A percentile compares a stretch with the other conserved stretches of the same genome.
Conservation (phyloP, 2,888 invertebrate species). For the Amorpha juglandis region DNA sequence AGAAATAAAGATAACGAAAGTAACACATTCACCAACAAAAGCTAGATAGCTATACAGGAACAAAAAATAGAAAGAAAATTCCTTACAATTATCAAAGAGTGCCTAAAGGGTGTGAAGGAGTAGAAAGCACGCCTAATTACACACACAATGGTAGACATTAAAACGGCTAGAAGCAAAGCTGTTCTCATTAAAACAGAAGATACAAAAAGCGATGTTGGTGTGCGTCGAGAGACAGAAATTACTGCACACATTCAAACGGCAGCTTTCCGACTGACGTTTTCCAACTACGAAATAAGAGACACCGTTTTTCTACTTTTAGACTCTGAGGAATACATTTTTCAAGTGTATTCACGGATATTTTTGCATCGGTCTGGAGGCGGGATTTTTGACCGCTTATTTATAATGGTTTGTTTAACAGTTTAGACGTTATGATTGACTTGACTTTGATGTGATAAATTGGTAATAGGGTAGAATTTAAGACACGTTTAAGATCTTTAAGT, state of each 20-base stretch:
- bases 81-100: slow-evolving; percentile 23
- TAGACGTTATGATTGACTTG: too few relatives aligned
- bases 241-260: slow-evolving; percentile 22
- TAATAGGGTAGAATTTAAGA: too few relatives aligned
- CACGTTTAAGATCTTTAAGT: too few relatives aligned
- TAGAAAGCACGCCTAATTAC: slow-evolving; percentile 43
- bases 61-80: slow-evolving; percentile 20
- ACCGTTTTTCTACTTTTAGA: slow-evolving; percentile 3
- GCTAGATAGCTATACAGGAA: slow-evolving; percentile 9
- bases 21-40: slow-evolving; percentile 19
- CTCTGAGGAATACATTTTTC: background rate
- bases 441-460: background rate
- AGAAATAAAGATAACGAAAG: background rate
- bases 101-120: slow-evolving; percentile 26
- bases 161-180: slow-evolving; percentile 25
- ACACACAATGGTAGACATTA: slow-evolving; percentile 43
- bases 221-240: slow-evolving; percentile 35
- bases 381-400: too few relatives aligned
- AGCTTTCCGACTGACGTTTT: slow-evolving; percentile 22
- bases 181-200: slow-evolving; percentile 30
- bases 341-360: slow-evolving; percentile 3
- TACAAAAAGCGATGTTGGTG: slow-evolving; percentile 27
- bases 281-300: slow-evolving; percentile 7
- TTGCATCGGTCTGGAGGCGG: background rate
- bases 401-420: too few relatives aligned